Evolutionary conservation across 2,888 invertebrate genomes (phyloP), one percentile per base, ranked within the genome.

Genomic region (Pyrochroa serraticornis): DNA sequence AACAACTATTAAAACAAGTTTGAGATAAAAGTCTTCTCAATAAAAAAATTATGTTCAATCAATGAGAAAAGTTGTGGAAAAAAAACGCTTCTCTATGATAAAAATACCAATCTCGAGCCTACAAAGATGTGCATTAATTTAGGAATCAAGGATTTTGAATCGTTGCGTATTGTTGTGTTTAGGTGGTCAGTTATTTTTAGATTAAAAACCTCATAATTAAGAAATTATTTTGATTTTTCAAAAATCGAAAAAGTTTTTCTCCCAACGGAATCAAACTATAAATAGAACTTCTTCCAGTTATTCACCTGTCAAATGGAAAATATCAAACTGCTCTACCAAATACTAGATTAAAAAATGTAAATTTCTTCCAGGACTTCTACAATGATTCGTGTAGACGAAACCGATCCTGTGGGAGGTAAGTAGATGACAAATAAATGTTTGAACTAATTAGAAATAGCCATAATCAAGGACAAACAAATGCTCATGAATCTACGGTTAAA

Each of bases 331-430:
- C 12, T n/a, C 31, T 36, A 10, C 5, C 13, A 48, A 37, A 38
- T 33, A 12, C 33, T 22, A 13, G 36, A 38, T 37, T 30, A 35
- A 33, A 50, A 35, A 42, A 35, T 35, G 33, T 49, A 14, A 22
- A 35, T 36, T 36, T n/a, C n/a, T 22, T 22, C 3, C 33, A 3
- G 39, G 52, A 39, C 75, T 82, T 13, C 30, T 37, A 64, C 82
- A 71, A 93, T 93, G 93, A 93, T 93, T 80, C 90, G 90, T 80
- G 93, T 94, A 59, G 93, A 93, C 80, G 94, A 94, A 79, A 88
- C 88, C 69, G 93, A 93, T 80, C 93, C 93, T 65, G 88, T 93
- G 71, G 93, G 92, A 82, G 93, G 93, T 93, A 84, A 89, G 88
- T 68, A 22, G 5, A 32, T 34, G 8, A 13, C 8, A 37, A 9